A percentile compares a stretch with the other conserved stretches of the same genome.
phyloP scores from a whole-genome alignment of 2,797 vertebrate species.

The Simalia tracyae region DNA sequence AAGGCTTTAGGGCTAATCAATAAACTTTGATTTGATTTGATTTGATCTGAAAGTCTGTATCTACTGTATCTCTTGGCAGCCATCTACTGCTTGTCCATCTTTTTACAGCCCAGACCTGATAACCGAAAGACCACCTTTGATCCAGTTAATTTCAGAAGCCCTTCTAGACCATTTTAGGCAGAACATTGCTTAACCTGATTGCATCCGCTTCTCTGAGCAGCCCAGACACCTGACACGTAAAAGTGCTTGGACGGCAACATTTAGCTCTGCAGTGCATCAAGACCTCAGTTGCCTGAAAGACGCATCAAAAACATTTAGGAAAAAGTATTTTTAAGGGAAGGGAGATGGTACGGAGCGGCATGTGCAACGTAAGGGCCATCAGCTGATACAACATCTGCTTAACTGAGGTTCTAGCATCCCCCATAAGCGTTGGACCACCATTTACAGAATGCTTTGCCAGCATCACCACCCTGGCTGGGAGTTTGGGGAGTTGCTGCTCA shows the following conservation, averaged over 20 bases:
- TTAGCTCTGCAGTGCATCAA: neutral
- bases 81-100: neutral
- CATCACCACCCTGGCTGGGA: neutral
- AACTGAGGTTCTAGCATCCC: neutral
- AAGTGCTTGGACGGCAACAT: neutral
- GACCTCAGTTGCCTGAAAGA: neutral
- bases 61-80: neutral
- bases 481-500: neutral
- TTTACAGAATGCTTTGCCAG: neutral
- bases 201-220: neutral
- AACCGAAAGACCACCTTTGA: neutral
- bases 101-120: neutral
- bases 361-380: neutral
- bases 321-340: neutral
- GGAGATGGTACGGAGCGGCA: neutral
- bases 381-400: neutral
- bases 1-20: too few relatives aligned
- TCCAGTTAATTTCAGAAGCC: neutral
- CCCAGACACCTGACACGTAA: neutral
- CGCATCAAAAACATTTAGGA: neutral
- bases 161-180: neutral
- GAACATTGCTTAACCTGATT: neutral
- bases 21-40: too few relatives aligned
- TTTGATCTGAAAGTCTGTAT: neutral
- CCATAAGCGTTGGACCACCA: neutral